Evolutionary conservation across 1,140 invertebrate species (phyloP).

Genomic region (Leptopilina boulardi): DNA sequence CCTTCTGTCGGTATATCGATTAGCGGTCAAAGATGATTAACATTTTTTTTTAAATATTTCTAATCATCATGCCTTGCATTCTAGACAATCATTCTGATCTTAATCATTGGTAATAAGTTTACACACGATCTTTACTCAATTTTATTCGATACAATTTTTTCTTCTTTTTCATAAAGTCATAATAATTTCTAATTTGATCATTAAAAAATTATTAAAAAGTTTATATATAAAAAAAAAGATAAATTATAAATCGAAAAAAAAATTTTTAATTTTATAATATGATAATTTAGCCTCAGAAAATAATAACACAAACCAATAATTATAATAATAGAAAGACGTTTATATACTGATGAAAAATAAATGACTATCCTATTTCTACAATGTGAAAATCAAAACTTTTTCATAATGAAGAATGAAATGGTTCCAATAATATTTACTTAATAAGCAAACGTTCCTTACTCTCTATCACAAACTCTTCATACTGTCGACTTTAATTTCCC

Average conservation of each 20-base stretch:
- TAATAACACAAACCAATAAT: no score
- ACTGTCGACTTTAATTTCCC: neutral
- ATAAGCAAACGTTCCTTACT: constrained; percentile 11
- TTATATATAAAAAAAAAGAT: no score
- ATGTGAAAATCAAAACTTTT: neutral
- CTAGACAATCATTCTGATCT: constrained; percentile 32
- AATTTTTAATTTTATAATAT: no score
- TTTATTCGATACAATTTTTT: neutral
- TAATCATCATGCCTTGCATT: constrained; percentile 61
- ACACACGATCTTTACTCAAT: neutral
- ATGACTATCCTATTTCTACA: no score
- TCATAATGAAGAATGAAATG: neutral
- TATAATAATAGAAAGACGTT: no score
- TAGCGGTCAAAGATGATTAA: constrained; percentile 52
- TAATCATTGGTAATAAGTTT: neutral
- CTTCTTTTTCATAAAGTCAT: neutral
- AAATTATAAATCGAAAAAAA: no score
- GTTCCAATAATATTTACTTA: constrained; percentile 54
- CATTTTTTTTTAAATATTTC: constrained; percentile 49
- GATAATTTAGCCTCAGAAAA: no score
- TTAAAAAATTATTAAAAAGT: neutral
- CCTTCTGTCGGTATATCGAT: constrained; percentile 46
- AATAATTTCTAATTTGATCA: neutral
- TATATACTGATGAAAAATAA: no score
- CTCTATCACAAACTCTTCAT: neutral